These are phyloP conservation scores for Rhodeus uyekii DNA, from an alignment of 2,797 vertebrate species.

Conservation along the genomic window DNA sequence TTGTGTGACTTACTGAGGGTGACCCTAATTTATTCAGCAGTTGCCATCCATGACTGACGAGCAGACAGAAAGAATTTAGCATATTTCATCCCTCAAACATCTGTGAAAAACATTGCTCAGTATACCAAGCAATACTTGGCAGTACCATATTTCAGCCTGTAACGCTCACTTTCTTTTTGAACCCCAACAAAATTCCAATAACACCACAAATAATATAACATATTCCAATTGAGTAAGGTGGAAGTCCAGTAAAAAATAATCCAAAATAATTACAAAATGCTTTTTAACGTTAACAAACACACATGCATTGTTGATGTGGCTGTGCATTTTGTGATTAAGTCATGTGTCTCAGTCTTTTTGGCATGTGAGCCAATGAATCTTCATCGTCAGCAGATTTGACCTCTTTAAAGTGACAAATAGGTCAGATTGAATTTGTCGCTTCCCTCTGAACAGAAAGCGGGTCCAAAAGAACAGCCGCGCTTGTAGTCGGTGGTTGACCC, in stretches of 20 bases:
- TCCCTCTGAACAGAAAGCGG: not conserved
- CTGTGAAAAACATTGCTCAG: not conserved
- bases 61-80: constrained; percentile 62
- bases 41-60: constrained; percentile 58
- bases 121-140: not conserved
- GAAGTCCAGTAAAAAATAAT: not conserved
- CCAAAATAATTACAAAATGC: not conserved
- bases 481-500: not conserved
- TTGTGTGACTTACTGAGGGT: constrained; percentile 65
- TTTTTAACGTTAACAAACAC: not conserved
- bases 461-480: not conserved
- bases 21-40: constrained; percentile 77
- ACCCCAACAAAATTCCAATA: not conserved
- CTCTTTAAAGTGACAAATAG: not conserved
- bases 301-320: not conserved
- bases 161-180: not conserved
- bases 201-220: not conserved
- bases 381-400: not conserved
- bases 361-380: not conserved
- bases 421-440: not conserved
- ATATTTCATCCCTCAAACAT: constrained; percentile 48
- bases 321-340: not conserved
- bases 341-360: not conserved
- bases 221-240: not conserved
- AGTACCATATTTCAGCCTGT: too few species aligned